Percentiles rank a stretch among this genome's conserved stretches.
Evolutionary conservation across 2,797 vertebrate genomes (phyloP).

Genomic region (Cryptoblepharus egeriae): DNA sequence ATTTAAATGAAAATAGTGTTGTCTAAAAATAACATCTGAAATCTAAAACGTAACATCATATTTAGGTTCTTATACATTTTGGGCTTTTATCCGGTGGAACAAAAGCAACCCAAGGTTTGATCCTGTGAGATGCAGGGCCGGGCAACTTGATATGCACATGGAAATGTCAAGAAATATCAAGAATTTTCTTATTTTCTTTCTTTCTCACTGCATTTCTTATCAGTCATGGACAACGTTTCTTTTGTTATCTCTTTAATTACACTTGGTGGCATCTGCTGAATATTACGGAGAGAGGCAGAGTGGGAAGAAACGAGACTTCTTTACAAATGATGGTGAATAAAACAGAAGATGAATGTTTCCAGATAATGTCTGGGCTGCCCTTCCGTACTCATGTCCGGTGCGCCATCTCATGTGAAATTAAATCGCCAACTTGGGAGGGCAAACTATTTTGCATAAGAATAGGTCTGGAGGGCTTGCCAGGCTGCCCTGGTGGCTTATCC

Average conservation of each 20-base stretch:
- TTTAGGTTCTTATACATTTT: background rate
- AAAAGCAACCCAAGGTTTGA: background rate
- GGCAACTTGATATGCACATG: background rate
- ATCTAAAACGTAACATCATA: background rate
- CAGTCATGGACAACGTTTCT: constrained; percentile 53
- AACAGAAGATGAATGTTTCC: constrained; percentile 68
- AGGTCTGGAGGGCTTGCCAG: background rate
- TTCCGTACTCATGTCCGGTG: constrained; percentile 64
- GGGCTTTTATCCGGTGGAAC: background rate
- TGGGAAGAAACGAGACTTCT: constrained; percentile 65
- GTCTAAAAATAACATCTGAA: background rate
- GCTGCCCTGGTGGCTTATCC: too few relatives aligned
- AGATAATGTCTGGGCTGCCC: constrained; percentile 60
- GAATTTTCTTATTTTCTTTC: constrained; percentile 45
- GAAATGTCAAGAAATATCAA: constrained; percentile 65
- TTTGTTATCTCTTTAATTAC: constrained; percentile 72
- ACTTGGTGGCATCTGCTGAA: constrained; percentile 67
- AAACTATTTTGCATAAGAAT: constrained; percentile 42
- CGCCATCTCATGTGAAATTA: constrained; percentile 68
- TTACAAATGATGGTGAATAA: constrained; percentile 73
- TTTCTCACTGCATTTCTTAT: constrained; percentile 58
- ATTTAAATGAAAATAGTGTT: background rate
- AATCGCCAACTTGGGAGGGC: constrained; percentile 49
- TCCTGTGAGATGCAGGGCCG: background rate
- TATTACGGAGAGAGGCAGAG: constrained; percentile 57